These are phyloP conservation scores for Tachyglossus aculeatus DNA, from an alignment of 2,797 vertebrate genomes.

Conservation along the genomic window DNA sequence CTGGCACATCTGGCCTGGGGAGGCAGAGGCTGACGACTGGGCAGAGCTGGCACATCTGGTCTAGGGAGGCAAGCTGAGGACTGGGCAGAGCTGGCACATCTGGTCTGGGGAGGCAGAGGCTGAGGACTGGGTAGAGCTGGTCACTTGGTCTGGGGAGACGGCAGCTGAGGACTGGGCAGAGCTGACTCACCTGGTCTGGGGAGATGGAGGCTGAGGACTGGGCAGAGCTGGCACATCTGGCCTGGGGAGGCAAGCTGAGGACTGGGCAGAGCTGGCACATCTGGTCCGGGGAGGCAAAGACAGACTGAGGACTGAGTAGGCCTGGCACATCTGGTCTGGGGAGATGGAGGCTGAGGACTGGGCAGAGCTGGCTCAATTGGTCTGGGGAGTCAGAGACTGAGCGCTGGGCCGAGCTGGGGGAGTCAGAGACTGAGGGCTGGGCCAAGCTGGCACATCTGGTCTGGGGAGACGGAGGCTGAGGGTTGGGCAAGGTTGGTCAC, in stretches of 20 bases:
- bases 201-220: background rate
- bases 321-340: background rate
- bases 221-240: background rate
- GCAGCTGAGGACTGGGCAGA: background rate
- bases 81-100: fast-evolving
- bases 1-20: background rate
- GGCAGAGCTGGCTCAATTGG: fast-evolving
- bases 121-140: background rate
- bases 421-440: background rate
- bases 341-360: background rate
- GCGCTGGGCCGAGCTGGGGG: background rate
- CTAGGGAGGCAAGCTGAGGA: fast-evolving
- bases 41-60: fast-evolving
- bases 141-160: background rate
- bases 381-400: background rate
- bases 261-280: background rate
- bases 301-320: background rate
- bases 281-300: background rate
- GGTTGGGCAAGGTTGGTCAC: background rate
- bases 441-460: background rate
- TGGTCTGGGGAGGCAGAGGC: fast-evolving
- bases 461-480: background rate
- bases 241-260: background rate
- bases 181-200: background rate
- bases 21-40: background rate